These are phyloP conservation scores for Pandemis corylana DNA, from an alignment of 2,888 invertebrate genomes.

Conservation along the genomic window DNA sequence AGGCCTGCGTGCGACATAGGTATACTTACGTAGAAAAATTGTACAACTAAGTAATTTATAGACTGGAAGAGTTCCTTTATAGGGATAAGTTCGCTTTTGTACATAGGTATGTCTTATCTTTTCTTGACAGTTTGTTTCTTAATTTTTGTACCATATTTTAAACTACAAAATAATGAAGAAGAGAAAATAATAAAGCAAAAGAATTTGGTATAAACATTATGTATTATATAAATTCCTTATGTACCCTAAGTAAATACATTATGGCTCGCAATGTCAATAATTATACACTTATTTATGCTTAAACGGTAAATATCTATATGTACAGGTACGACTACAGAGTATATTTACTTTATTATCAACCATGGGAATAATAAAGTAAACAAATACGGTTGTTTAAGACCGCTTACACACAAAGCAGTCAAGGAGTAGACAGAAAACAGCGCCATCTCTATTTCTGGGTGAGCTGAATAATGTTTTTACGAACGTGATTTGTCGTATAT, in stretches of 20 bases:
- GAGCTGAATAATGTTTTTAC: background rate
- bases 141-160: too few species aligned
- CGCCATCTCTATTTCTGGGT: background rate
- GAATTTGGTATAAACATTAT: constrained; percentile 38
- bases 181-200: constrained; percentile 7
- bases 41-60: too few species aligned
- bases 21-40: too few species aligned
- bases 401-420: constrained; percentile 20
- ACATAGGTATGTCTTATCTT: too few species aligned
- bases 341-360: constrained; percentile 20
- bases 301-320: constrained; percentile 39
- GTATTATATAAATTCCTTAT: constrained; percentile 47
- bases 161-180: too few species aligned
- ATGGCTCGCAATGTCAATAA: constrained; percentile 55
- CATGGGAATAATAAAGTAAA: constrained; percentile 40
- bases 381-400: constrained; percentile 22
- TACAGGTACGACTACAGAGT: constrained; percentile 22
- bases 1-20: too few species aligned
- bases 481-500: too few species aligned
- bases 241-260: constrained; percentile 51
- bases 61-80: too few species aligned
- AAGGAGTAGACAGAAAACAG: background rate
- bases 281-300: constrained; percentile 45
- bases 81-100: too few species aligned
- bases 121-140: too few species aligned